phyloP scores from a whole-genome alignment of 2,888 invertebrate species.

The Pandemis heparana region DNA sequence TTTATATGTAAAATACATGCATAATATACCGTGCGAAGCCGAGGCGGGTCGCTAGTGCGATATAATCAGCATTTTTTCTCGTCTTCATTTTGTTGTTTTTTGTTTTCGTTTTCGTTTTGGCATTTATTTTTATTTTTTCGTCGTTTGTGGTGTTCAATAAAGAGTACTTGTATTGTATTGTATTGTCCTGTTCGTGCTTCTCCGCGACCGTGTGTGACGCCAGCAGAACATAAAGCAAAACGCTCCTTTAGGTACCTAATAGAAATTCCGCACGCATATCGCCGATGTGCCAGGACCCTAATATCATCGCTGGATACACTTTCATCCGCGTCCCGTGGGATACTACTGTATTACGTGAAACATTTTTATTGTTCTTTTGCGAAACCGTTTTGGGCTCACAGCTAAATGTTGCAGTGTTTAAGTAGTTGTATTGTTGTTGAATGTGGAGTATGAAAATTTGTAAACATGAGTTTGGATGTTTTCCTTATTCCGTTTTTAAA shows the following conservation, averaged over 20 bases:
- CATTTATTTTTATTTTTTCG: no score
- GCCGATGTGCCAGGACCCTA: constrained; percentile 69
- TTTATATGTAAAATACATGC: no score
- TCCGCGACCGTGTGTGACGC: constrained; percentile 45
- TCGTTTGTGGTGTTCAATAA: no score
- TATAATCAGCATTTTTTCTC: no score
- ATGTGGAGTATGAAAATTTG: background rate
- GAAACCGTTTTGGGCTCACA: constrained; percentile 24
- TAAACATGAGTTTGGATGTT: no score
- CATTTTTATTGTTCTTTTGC: constrained; percentile 43
- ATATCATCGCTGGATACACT: constrained; percentile 60
- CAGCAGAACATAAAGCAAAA: constrained; percentile 70
- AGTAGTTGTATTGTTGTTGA: constrained; percentile 15
- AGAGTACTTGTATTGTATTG: no score
- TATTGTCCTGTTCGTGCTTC: background rate
- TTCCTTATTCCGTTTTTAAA: no score
- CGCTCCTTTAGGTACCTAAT: constrained; percentile 72
- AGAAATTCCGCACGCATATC: constrained; percentile 74
- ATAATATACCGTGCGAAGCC: no score
- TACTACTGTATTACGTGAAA: constrained; percentile 40
- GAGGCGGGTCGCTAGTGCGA: no score
- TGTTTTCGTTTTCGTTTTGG: no score
- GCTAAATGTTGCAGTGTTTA: constrained; percentile 23
- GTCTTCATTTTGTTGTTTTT: no score
- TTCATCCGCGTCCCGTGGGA: constrained; percentile 56